A percentile compares a stretch with the other conserved stretches of the same genome.
These are phyloP conservation scores for Aphodius granarius DNA, from an alignment of 2,888 invertebrate genomes.

Conservation along the genomic window DNA sequence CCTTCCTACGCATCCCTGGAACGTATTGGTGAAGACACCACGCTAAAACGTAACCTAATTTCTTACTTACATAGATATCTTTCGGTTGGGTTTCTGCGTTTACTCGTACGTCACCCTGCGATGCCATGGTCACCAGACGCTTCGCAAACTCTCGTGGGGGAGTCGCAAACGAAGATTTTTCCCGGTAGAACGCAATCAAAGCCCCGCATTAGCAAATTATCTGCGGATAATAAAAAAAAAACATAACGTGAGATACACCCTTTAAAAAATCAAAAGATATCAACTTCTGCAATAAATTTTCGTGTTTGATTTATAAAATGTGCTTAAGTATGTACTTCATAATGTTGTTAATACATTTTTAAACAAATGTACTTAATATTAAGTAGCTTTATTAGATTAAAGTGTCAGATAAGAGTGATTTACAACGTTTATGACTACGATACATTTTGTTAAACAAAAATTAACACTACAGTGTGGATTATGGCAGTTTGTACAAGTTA, in stretches of 20 bases:
- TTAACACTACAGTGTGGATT: no score
- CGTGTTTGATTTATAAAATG: no score
- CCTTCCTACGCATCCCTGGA: no score
- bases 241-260: not conserved
- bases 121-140: constrained; percentile 54
- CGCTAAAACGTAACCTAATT: no score
- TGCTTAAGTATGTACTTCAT: not conserved
- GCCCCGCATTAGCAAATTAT: not conserved
- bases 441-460: no score
- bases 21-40: no score
- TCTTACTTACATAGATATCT: constrained; percentile 68
- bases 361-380: no score
- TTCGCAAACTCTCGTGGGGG: not conserved
- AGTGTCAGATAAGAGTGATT: not conserved
- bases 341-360: not conserved
- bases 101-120: constrained; percentile 78
- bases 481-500: no score
- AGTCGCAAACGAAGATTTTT: not conserved
- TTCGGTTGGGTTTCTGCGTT: constrained; percentile 77
- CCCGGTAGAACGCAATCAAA: not conserved
- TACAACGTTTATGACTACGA: no score
- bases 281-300: no score
- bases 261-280: no score
- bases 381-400: not conserved
- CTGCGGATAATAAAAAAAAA: not conserved